Evolutionary conservation across 2,113 vertebrate species (phyloP).

Genomic region (Toxotes chatareus): DNA sequence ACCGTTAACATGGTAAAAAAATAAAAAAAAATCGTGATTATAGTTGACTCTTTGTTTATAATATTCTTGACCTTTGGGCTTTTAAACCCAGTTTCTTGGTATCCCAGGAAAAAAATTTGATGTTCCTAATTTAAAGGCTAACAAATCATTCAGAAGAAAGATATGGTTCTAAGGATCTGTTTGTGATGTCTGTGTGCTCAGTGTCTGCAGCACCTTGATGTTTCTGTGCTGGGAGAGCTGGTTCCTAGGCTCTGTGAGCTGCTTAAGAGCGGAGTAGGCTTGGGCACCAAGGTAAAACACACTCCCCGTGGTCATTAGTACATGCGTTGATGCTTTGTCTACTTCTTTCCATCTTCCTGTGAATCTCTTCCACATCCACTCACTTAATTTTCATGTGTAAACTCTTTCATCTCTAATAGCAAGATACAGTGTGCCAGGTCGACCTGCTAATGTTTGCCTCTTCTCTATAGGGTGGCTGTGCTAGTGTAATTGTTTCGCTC

Average conservation of each 20-base stretch:
- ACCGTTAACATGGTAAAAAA: conserved; percentile 95
- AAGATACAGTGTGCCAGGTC: neutral
- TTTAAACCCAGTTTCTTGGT: neutral
- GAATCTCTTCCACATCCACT: neutral
- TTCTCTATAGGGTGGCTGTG: conserved; percentile 91
- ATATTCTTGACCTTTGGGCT: neutral
- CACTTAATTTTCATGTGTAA: neutral
- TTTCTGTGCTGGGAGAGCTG: conserved; percentile 92
- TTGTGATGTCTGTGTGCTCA: conserved; percentile 69
- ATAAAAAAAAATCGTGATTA: conserved; percentile 30
- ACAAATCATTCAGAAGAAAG: neutral
- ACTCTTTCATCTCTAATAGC: too few species aligned
- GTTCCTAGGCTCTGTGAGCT: conserved; percentile 95
- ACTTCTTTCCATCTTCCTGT: neutral
- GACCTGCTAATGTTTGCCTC: neutral
- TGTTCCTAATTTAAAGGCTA: neutral
- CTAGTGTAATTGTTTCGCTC: conserved; percentile 95
- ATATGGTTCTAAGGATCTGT: neutral
- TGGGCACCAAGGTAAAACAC: conserved; percentile 93
- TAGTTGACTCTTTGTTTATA: neutral
- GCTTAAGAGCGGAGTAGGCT: conserved; percentile 94
- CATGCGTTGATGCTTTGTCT: neutral
- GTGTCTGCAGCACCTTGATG: conserved; percentile 97
- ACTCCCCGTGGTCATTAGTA: neutral
- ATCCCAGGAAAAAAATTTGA: neutral